Base-by-base conservation (phyloP, 37 sponge, comb jelly and placozoan species). In the Aphrocallistes beatrix region DNA sequence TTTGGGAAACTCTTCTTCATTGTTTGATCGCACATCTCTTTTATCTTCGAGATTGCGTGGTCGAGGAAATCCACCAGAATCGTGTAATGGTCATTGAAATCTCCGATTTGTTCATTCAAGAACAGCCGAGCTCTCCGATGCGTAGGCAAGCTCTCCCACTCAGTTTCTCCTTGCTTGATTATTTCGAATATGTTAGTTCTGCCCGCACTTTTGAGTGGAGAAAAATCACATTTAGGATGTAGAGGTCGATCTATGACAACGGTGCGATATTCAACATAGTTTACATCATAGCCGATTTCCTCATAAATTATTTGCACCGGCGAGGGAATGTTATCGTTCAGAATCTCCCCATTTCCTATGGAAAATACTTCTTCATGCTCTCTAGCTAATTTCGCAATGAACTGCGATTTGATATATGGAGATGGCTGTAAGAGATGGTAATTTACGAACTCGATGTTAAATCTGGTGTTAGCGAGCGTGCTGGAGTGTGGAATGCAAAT, bases 21-120 rank as follows among this genome's bases (percentile, higher is more conserved):
- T 60, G 75, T 60, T 28, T 60, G 75, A 3, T 60, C 75, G 75
- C 75, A 60, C 75, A 60, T 60, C 34, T 60, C 32, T 60, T 60
- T 13, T 3, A 60, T 60, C 34, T 60, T 60, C 3, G 75, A 60
- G 34, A 60, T 30, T 32, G 75, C 75, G 75, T 60, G 75, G 34
- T 60, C 75, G 3, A 60, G 75, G 75, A 60, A 28, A 6, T 60
- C 75, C n/a, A 60, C 3, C 8, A 60, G 75, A 60, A 60, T 60
- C 21, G 34, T 60, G 34, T 60, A 60, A 28, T 60, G 75, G 75
- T 60, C 75, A 30, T 60, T 60, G 75, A 60, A 60, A 13, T 60
- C 21, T 30, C 75, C 75, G n/a, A 60, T 60, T 13, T 60, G 75
- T 60, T 30, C 75, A 13, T 60, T 60, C n/a, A 60, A 30, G 34